Evolutionary conservation across 1,140 invertebrate genomes (phyloP).

Genomic region (Chrysoperla carnea): DNA sequence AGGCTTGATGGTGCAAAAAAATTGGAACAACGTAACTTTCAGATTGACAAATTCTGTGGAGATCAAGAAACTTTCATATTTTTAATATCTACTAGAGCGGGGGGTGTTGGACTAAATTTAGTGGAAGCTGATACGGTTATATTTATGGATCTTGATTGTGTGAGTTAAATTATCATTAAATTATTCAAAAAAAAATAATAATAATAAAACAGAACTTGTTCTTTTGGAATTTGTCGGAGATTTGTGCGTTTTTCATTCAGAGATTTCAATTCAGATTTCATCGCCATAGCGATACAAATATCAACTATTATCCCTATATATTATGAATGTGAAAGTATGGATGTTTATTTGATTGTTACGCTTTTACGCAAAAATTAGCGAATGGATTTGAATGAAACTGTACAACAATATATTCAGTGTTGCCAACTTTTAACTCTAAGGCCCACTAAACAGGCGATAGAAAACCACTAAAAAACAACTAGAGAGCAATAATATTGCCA

Average conservation of each 20-base stretch:
- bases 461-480: no score
- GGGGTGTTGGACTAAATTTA: conserved; percentile 57
- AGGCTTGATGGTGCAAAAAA: conserved; percentile 43
- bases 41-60: conserved; percentile 33
- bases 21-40: conserved; percentile 18
- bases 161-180: conserved; percentile 10
- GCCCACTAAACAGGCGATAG: no score
- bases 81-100: conserved; percentile 40
- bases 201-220: not conserved
- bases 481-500: no score
- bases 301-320: no score
- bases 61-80: conserved; percentile 35
- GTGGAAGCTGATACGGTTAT: conserved; percentile 60
- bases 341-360: no score
- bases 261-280: not conserved
- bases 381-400: no score
- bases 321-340: no score
- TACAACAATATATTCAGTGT: no score
- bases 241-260: not conserved
- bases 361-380: no score
- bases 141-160: conserved; percentile 58
- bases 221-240: no score
- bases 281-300: not conserved
- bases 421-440: no score
- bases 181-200: not conserved